These are phyloP conservation scores for Venusia cambrica DNA, from an alignment of 2,888 invertebrate species.

Conservation along the genomic window DNA sequence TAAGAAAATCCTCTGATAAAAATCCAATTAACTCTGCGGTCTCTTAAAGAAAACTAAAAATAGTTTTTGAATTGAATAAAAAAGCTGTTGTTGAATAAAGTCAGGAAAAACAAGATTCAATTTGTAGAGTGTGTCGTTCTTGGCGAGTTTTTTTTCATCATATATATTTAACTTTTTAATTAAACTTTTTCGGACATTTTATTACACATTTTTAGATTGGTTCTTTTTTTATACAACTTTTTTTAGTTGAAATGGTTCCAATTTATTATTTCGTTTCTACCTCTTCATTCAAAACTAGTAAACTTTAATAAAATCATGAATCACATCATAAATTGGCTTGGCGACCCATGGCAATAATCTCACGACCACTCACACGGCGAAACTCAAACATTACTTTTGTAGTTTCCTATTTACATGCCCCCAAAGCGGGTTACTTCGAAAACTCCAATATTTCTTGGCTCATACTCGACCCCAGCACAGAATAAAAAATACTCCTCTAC, in stretches of 20 bases:
- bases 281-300: slow-evolving; percentile 8
- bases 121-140: no score
- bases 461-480: slow-evolving; percentile 44
- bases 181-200: no score
- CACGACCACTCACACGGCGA: slow-evolving; percentile 58
- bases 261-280: no score
- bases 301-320: slow-evolving; percentile 31
- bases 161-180: no score
- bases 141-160: no score
- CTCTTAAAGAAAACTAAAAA: slow-evolving; percentile 16
- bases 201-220: no score
- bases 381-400: slow-evolving; percentile 77
- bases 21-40: slow-evolving; percentile 21
- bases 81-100: slow-evolving; percentile 8
- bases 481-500: slow-evolving; percentile 8
- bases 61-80: slow-evolving; percentile 16
- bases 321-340: slow-evolving; percentile 57
- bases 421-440: slow-evolving; percentile 75
- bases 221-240: no score
- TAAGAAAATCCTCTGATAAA: slow-evolving; percentile 23
- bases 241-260: no score
- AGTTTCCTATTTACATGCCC: slow-evolving; percentile 77
- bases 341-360: slow-evolving; percentile 59
- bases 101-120: slow-evolving; percentile 6
- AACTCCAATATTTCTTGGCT: slow-evolving; percentile 76